Evolutionary conservation across 2,888 invertebrate genomes (phyloP), one percentile per base, ranked within the genome.

Genomic region (Elysia crispata): DNA sequence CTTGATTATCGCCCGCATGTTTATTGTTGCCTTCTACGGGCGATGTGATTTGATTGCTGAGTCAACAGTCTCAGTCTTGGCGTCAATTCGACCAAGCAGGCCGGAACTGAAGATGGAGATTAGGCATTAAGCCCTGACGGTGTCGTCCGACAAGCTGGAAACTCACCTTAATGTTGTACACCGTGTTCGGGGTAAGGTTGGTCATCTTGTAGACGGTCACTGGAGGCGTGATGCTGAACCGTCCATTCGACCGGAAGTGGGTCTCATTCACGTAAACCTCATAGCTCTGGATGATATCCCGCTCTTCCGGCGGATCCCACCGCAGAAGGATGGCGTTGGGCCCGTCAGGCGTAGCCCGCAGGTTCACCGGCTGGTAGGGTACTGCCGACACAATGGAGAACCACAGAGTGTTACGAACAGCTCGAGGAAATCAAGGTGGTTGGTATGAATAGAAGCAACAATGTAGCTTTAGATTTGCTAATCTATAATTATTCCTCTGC

Each of bases 241-340:
- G 88, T 41, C 88, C 87, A 64, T 87, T 89, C 85, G 89, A 88
- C 20, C 89, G 86, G 67, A 85, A 85, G 77, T 87, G 86, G 0
- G 91, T 91, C 77, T 91, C 91, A 85, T 98, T 99, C 97, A 97
- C 98, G 92, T 98, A 98, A 31, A 99, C 94, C 93, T 97, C 97
- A 93, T 98, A 99, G 90, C 97, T 96, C 86, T 97, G 95, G 91
- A 98, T 97, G 92, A 96, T 97, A 92, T 97, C 97, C 83, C 97
- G 85, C 79, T 89, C 89, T 49, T 95, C 95, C 25, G 99, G 99
- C 89, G 96, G 95, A 82, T 95, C 95, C 99, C 99, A 99, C 86
- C 96, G 95, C 88, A 99, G 94, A 81, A 96, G 96, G 80, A 98
- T 96, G 82, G 96, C 95, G 76, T 97, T 97, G 92, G 98, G 97